Evolutionary conservation across 2,113 vertebrate genomes (phyloP), one percentile per base, ranked within the genome.

Genomic region (Misgurnus mizolepis): DNA sequence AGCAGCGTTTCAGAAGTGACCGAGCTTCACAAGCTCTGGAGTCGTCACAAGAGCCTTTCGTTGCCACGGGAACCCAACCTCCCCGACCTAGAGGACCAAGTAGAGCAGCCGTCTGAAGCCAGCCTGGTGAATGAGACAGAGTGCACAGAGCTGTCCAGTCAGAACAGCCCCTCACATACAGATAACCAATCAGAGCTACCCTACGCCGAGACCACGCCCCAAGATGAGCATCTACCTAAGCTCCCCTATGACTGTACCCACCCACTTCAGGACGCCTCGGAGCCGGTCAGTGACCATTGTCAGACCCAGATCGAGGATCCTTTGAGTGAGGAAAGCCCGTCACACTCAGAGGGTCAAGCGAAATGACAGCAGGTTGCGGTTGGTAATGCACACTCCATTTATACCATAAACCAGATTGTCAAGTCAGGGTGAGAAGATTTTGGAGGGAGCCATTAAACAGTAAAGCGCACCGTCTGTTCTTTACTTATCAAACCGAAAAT

Each of bases 21-120:
- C 0, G 97, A 98, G 84, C 93, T 98, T 64, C 95, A 89, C 82
- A 96, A 96, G 87, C 91, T 99, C 83, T 99, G 98, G 95, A 95
- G 96, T 69, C 94, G 96, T 74, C 95, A 95, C 88, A 94, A 93
- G 85, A 95, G 93, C 77, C 94, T 96, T 2, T 88, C 94, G 56
- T 93, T 98, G 82, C 98, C 97, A 60, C 91, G 93, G 3, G 96
- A 97, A 84, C 94, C 93, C 17, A 91, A 94, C 39, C 95, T 91
- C 14, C 92, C 94, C 0, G 92, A 95, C 15, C 93, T 91, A 0
- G 84, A 86, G 66, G 90, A 95, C 0, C 86, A 90, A 53, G 67
- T 86, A 7, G 89, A 89, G 66, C 80, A 89, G 81, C 86, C 89
- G 50, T 90, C 89, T 50, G 92, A 92, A 81, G 85, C 84, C 80